Percentiles rank a stretch among this genome's conserved stretches.
These are phyloP conservation scores for Akabosia matsudoensis DNA, from an alignment of 1,140 invertebrate genomes.

Conservation along the genomic window DNA sequence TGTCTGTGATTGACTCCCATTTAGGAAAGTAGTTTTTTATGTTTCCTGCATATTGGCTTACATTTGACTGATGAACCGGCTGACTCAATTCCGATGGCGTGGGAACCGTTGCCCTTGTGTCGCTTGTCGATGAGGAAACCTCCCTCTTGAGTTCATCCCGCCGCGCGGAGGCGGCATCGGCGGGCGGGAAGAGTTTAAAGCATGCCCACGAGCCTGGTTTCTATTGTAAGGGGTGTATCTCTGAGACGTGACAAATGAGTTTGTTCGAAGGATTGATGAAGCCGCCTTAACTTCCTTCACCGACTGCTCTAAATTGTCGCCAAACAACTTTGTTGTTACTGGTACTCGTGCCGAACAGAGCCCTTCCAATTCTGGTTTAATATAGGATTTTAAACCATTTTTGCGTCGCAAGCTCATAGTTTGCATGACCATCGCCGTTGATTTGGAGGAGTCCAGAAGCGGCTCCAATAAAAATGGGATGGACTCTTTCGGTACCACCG, in stretches of 20 bases:
- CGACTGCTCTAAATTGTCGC: conserved; percentile 26
- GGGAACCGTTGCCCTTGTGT: neutral
- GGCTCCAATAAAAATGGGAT: neutral
- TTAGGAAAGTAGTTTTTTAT: too few species aligned
- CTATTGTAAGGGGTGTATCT: neutral
- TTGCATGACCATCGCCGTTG: neutral
- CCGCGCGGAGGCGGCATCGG: neutral
- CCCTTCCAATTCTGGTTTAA: neutral
- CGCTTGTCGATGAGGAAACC: neutral
- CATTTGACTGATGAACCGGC: too few species aligned
- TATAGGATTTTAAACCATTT: neutral
- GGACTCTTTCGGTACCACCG: neutral
- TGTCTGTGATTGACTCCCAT: neutral
- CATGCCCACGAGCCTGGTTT: neutral
- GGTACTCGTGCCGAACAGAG: neutral
- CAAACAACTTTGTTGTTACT: conserved; percentile 25
- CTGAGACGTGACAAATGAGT: too few species aligned
- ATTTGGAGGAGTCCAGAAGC: conserved; percentile 1
- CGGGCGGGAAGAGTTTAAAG: conserved; percentile 29
- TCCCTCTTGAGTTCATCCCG: neutral
- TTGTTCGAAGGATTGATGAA: neutral
- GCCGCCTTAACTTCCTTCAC: neutral
- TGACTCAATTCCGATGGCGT: neutral
- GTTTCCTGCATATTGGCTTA: too few species aligned
- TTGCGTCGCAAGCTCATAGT: conserved; percentile 11